phyloP scores from a whole-genome alignment of 2,888 invertebrate species.

The Mythimna loreyi region DNA sequence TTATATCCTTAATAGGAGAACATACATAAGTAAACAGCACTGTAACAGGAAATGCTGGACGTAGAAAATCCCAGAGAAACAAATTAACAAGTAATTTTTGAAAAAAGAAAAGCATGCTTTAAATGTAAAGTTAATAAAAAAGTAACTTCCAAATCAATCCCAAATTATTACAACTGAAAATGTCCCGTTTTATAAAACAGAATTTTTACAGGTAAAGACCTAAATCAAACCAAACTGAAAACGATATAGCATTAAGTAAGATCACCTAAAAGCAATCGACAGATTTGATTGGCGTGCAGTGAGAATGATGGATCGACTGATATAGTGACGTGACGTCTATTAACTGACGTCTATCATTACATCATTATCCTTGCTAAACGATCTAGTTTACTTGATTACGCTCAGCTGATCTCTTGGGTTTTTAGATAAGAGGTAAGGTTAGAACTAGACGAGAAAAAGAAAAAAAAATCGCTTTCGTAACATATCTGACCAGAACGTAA shows the following conservation, averaged over 20 bases:
- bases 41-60: too few species aligned
- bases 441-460: neutral
- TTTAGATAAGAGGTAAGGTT: neutral
- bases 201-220: too few species aligned
- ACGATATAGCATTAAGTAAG: conserved; percentile 5
- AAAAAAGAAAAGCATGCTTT: too few species aligned
- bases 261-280: conserved; percentile 26
- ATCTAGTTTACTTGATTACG: conserved; percentile 19
- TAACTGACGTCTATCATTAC: conserved; percentile 19
- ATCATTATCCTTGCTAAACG: neutral
- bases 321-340: conserved; percentile 20
- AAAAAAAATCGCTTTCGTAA: too few species aligned
- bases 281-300: conserved; percentile 38
- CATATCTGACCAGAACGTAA: neutral
- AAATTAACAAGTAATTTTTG: too few species aligned
- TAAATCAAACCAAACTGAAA: neutral
- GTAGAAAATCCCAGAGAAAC: too few species aligned
- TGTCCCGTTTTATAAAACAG: too few species aligned
- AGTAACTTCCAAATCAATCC: too few species aligned
- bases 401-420: conserved; percentile 1
- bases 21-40: too few species aligned
- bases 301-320: conserved; percentile 56
- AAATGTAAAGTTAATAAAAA: too few species aligned
- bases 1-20: neutral
- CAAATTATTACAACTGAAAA: too few species aligned